phyloP scores from a whole-genome alignment of 2,888 invertebrate genomes.

The Dendrolimus pini region DNA sequence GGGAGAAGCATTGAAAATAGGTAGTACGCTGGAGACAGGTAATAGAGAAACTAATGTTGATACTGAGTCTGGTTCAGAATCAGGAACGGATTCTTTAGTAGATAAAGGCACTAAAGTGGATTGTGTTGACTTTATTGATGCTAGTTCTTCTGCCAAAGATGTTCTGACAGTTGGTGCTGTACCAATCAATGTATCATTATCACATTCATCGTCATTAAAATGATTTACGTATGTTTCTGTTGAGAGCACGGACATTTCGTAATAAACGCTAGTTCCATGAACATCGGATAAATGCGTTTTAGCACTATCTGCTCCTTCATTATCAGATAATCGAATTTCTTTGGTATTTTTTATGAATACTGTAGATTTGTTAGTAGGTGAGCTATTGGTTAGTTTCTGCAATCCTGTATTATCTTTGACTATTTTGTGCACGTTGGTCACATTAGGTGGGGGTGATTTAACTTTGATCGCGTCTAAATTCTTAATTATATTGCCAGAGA shows the following conservation, averaged over 20 bases:
- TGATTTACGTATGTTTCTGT: constrained; percentile 64
- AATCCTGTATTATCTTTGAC: constrained; percentile 52
- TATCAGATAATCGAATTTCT: constrained; percentile 62
- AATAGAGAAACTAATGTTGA: constrained; percentile 31
- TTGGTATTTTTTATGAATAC: constrained; percentile 74
- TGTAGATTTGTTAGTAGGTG: constrained; percentile 64
- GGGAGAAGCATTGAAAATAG: constrained; percentile 21
- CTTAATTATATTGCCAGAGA: constrained; percentile 71
- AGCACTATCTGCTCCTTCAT: constrained; percentile 53
- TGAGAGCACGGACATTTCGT: constrained; percentile 67
- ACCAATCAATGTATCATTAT: constrained; percentile 43
- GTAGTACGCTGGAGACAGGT: constrained; percentile 31
- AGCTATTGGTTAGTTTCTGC: constrained; percentile 60
- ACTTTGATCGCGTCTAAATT: constrained; percentile 56
- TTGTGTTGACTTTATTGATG: constrained; percentile 34
- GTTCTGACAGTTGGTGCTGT: constrained; percentile 41
- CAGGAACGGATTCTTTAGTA: constrained; percentile 24
- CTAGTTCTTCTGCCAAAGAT: constrained; percentile 41
- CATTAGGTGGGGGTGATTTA: constrained; percentile 39
- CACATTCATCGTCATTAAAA: constrained; percentile 56
- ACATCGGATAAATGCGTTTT: constrained; percentile 62
- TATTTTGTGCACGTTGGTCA: constrained; percentile 42
- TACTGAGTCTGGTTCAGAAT: constrained; percentile 27
- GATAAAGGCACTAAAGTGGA: constrained; percentile 24
- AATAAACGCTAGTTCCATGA: constrained; percentile 71